Evolutionary conservation across 2,888 invertebrate genomes (phyloP).

Genomic region (Acleris literana): DNA sequence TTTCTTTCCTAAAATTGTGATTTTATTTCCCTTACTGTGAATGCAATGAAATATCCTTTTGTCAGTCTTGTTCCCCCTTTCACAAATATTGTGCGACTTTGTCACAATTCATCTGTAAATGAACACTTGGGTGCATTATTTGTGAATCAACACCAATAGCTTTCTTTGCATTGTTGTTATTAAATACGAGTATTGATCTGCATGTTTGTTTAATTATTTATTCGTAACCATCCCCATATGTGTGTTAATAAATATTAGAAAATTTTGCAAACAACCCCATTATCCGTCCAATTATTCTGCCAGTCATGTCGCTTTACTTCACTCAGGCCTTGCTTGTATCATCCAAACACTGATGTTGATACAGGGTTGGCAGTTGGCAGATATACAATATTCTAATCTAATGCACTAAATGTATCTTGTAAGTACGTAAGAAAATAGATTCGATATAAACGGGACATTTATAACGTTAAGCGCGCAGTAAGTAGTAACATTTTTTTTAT

Average conservation of each 20-base stretch:
- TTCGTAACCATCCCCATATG: neutral
- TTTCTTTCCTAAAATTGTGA: constrained; percentile 69
- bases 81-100: constrained; percentile 19
- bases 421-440: too few relatives aligned
- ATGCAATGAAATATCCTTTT: constrained; percentile 56
- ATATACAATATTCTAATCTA: neutral
- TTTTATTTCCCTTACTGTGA: constrained; percentile 64
- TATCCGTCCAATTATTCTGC: neutral
- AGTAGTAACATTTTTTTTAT: too few relatives aligned
- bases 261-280: too few relatives aligned
- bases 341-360: neutral
- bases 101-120: constrained; percentile 1
- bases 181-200: neutral
- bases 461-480: too few relatives aligned
- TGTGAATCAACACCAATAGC: neutral
- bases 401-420: neutral
- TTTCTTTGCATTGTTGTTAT: neutral
- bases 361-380: constrained; percentile 1
- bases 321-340: constrained; percentile 1
- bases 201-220: neutral
- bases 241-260: too few relatives aligned
- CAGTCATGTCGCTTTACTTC: neutral
- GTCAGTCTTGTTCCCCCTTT: constrained; percentile 32
- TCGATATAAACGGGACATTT: too few relatives aligned
- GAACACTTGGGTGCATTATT: neutral